Base-by-base conservation (phyloP, 2,888 invertebrate genomes). In the Pegoplata infirma region DNA sequence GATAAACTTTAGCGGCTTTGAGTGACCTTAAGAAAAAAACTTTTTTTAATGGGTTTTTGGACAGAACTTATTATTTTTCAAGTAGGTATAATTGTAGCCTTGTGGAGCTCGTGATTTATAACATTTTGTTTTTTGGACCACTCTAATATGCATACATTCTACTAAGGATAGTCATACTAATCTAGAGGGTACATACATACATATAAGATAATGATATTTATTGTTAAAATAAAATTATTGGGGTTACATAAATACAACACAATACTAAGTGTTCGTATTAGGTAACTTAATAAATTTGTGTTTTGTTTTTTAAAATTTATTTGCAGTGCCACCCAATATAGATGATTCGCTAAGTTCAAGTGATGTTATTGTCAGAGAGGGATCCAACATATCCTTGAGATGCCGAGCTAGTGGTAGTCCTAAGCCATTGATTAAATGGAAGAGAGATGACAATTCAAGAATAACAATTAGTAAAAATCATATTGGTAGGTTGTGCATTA, bases 341-440 rank as follows among this genome's bases (percentile, higher is more conserved):
- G 96, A 96, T 90, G 97, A 97, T 91, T 94, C 95, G 78, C 91
- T 94, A 89, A 96, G 96, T 89, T 96, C 96, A 85, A 96, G 96
- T 87, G 97, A 90, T 81, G 95, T 96, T 82, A 96, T 97, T 88
- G 96, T 96, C 67, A 92, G 96, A 76, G 97, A 97, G 91, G 95
- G 94, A 82, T 93, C 95, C 85, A 96, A 97, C 91, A 95, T 97
- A 86, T 96, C 95, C 82, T 91, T 97, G 87, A 93, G 94, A 88
- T 97, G 97, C 90, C 94, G 94, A 89, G 97, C 97, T 84, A 94
- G 94, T 85, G 97, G 97, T 86, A 96, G 95, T 87, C 97, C 97
- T 83, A 92, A 93, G 86, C 97, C 97, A 82, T 94, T 92, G 87
- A 96, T 97, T 90, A 96, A 94, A 91, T 97, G 97, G 97, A 95